These are phyloP conservation scores for Hyles euphorbiae DNA, from an alignment of 1,140 invertebrate species.

Conservation along the genomic window DNA sequence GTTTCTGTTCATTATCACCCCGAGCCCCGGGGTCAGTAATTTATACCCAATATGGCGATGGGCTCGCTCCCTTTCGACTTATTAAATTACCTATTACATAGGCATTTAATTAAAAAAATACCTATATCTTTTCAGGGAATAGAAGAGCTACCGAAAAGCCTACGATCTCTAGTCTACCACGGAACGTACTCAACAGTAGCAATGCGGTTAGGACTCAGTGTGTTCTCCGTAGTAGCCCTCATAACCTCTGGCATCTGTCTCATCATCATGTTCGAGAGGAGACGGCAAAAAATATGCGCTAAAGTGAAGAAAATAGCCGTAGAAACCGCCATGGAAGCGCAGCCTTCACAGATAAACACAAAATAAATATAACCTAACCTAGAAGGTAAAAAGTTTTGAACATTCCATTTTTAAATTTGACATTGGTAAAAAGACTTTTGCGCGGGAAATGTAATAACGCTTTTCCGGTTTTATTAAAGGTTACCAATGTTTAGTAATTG, in stretches of 20 bases:
- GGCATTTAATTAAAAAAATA: neutral
- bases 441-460: too few species aligned
- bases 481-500: too few species aligned
- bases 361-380: too few species aligned
- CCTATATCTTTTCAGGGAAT: constrained; percentile 45
- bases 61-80: neutral
- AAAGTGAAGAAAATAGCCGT: too few species aligned
- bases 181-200: constrained; percentile 69
- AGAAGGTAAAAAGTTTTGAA: too few species aligned
- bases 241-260: constrained; percentile 47
- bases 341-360: too few species aligned
- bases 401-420: too few species aligned
- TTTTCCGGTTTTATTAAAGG: too few species aligned
- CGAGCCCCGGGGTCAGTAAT: neutral
- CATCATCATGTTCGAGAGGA: constrained; percentile 18
- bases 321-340: too few species aligned
- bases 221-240: constrained; percentile 45
- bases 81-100: neutral
- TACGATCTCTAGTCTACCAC: constrained; percentile 64
- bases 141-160: constrained; percentile 57
- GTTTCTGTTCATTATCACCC: too few species aligned
- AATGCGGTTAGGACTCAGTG: constrained; percentile 49
- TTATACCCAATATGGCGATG: neutral
- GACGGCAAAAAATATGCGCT: constrained; percentile 43
- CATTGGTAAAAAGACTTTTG: too few species aligned